A percentile compares a stretch with the other conserved stretches of the same genome.
Conservation (phyloP, 35 echinoderm and acorn worm genomes). For the Lytechinus variegatus region DNA sequence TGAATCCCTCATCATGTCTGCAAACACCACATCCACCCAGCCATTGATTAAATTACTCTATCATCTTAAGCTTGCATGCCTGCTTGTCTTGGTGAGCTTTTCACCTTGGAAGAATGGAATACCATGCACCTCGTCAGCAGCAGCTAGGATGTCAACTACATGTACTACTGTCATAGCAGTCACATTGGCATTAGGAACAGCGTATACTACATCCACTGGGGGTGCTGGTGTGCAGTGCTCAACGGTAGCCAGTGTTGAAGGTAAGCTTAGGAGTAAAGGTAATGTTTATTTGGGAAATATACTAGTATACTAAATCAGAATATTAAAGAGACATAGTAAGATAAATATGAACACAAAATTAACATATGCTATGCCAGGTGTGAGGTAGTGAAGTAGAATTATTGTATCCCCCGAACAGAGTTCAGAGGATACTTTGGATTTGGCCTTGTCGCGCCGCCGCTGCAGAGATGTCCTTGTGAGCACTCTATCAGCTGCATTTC, state of each 20-base stretch:
- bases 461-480: no score
- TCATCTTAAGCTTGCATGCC: neutral
- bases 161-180: neutral
- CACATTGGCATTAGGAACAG: neutral
- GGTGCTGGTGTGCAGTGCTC: neutral
- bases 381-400: no score
- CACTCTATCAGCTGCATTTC: no score
- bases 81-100: neutral
- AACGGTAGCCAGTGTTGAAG: constrained; percentile 4
- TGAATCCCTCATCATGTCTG: neutral
- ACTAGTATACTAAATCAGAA: neutral
- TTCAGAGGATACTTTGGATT: no score
- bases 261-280: neutral
- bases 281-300: neutral
- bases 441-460: no score
- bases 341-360: no score
- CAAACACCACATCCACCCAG: neutral
- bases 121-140: neutral
- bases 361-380: no score
- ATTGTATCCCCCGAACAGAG: no score
- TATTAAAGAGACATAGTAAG: no score
- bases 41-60: neutral
- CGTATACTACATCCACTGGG: neutral
- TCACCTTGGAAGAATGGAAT: neutral
- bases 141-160: neutral